Percentiles rank a stretch among this genome's conserved stretches.
Evolutionary conservation across 2,797 vertebrate species (phyloP).

Genomic region (Neosilurus hyrtlii): DNA sequence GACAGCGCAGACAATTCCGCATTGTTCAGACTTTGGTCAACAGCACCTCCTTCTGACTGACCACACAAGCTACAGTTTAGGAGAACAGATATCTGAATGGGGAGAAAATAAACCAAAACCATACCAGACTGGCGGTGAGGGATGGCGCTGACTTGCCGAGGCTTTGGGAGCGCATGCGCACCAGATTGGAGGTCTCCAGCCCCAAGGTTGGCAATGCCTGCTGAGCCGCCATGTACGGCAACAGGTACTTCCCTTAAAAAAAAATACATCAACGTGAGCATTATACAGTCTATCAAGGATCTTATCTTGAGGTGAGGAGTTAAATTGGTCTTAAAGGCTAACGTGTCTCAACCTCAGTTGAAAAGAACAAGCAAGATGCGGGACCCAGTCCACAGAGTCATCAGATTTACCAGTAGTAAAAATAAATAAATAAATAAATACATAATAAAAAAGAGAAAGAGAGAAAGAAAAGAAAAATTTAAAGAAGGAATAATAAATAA

Average conservation of each 20-base stretch:
- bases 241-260: constrained; percentile 86
- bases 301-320: not conserved
- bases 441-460: no score
- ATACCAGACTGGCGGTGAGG: constrained; percentile 85
- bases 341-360: not conserved
- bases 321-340: not conserved
- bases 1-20: constrained; percentile 36
- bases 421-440: no score
- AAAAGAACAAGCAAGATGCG: not conserved
- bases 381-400: not conserved
- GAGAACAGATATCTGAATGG: not conserved
- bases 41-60: constrained; percentile 66
- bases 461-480: no score
- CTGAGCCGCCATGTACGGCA: constrained; percentile 73
- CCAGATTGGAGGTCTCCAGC: constrained; percentile 84
- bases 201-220: constrained; percentile 71
- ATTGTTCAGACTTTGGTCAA: constrained; percentile 50
- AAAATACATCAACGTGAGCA: not conserved
- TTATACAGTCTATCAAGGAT: not conserved
- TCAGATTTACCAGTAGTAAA: not conserved
- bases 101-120: not conserved
- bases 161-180: constrained; percentile 86
- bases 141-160: constrained; percentile 93
- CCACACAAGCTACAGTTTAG: not conserved
- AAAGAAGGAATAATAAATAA: no score